Evolutionary conservation across 2,888 invertebrate genomes (phyloP).

Genomic region (Eilema griseolum): DNA sequence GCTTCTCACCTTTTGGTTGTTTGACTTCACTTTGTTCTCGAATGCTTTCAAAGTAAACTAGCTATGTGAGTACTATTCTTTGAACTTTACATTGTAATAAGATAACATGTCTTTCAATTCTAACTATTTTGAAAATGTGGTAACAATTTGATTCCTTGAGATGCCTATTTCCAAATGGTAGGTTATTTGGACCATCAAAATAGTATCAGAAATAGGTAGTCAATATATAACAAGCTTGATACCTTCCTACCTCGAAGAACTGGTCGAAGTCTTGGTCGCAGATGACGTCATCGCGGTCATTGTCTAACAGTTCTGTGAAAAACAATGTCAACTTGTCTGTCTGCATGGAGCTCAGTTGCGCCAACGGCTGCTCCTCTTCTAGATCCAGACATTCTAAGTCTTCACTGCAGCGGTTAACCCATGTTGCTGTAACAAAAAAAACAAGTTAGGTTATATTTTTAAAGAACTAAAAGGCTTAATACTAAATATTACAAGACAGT

Average conservation of each 20-base stretch:
- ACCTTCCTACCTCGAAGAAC: constrained; percentile 81
- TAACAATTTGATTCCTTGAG: constrained; percentile 1
- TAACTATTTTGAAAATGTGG: neutral
- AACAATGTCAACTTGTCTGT: constrained; percentile 90
- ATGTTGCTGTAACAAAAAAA: constrained; percentile 86
- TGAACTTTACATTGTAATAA: neutral
- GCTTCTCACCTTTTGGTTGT: constrained; percentile 23
- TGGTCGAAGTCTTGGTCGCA: constrained; percentile 90
- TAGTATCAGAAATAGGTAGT: neutral
- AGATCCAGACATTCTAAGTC: constrained; percentile 87
- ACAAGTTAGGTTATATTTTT: neutral
- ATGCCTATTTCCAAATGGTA: too few relatives aligned
- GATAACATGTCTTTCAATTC: neutral
- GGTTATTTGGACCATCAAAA: neutral
- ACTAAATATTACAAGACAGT: too few relatives aligned
- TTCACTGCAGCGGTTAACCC: constrained; percentile 91
- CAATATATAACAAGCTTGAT: constrained; percentile 38
- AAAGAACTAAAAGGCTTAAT: neutral
- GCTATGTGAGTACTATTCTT: constrained; percentile 23
- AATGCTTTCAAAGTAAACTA: constrained; percentile 20
- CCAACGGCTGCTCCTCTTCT: constrained; percentile 83
- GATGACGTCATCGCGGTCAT: constrained; percentile 91
- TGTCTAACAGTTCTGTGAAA: constrained; percentile 90
- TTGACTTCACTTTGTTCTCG: constrained; percentile 25
- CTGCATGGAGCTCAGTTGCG: constrained; percentile 88